Evolutionary conservation across 2,888 invertebrate genomes (phyloP).

Genomic region (Diarsia brunnea): DNA sequence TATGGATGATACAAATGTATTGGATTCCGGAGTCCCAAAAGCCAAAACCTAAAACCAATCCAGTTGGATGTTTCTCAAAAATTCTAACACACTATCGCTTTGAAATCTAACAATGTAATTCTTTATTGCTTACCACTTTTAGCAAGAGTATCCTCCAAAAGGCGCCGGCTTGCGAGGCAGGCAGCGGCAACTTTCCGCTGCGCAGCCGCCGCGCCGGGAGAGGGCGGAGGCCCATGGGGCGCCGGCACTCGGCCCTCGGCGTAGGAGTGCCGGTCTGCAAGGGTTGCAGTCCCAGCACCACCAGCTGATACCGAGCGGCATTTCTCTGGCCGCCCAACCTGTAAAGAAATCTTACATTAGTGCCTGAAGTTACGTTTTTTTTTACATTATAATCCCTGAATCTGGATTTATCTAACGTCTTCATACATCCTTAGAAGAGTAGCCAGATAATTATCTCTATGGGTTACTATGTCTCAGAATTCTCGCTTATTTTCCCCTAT

Average conservation of each 20-base stretch:
- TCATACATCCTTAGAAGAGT: background rate
- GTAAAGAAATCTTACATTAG: slow-evolving; percentile 58
- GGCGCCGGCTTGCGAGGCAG: slow-evolving; percentile 91
- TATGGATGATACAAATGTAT: background rate
- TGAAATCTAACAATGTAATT: background rate
- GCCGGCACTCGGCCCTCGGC: slow-evolving; percentile 84
- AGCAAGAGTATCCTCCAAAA: slow-evolving; percentile 92
- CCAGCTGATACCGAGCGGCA: slow-evolving; percentile 85
- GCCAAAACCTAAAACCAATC: background rate
- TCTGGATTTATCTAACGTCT: background rate
- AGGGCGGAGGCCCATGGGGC: slow-evolving; percentile 85
- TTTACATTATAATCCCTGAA: background rate
- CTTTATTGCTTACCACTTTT: slow-evolving; percentile 85
- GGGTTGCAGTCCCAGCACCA: slow-evolving; percentile 70
- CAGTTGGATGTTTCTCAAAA: background rate
- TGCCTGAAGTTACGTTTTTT: background rate
- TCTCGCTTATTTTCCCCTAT: too few species aligned
- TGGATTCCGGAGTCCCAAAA: background rate
- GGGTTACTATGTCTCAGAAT: background rate
- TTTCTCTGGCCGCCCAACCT: slow-evolving; percentile 83
- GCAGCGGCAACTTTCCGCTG: slow-evolving; percentile 83
- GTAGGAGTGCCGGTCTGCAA: slow-evolving; percentile 81
- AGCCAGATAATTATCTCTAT: background rate
- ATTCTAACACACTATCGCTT: background rate
- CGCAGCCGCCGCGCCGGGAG: slow-evolving; percentile 82